These are phyloP conservation scores for Buathra laborator DNA, from an alignment of 2,888 invertebrate species.

Conservation along the genomic window DNA sequence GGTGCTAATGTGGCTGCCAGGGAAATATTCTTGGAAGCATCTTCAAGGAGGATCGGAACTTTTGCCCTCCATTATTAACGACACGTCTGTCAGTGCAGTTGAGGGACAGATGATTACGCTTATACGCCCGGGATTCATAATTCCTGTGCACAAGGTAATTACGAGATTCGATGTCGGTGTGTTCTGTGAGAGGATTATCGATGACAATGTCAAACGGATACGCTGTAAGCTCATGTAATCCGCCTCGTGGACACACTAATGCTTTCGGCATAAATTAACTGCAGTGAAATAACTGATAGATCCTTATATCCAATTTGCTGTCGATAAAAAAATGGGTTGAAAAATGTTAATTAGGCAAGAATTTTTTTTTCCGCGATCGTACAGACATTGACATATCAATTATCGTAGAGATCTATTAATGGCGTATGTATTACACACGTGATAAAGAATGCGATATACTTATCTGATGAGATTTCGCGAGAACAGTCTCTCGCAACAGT, in stretches of 20 bases:
- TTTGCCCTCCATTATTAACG: constrained; percentile 50
- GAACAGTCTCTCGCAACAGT: background rate
- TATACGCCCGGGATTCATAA: constrained; percentile 71
- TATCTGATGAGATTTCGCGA: background rate
- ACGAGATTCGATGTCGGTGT: background rate
- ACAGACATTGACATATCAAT: background rate
- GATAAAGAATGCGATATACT: background rate
- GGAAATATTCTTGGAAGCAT: constrained; percentile 72
- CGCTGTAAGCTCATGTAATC: too few species aligned
- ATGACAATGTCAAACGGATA: background rate
- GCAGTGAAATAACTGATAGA: too few species aligned
- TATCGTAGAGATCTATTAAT: too few species aligned
- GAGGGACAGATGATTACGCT: constrained; percentile 69
- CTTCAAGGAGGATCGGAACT: constrained; percentile 68
- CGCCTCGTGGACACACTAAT: too few species aligned
- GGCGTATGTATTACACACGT: too few species aligned
- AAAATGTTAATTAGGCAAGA: too few species aligned
- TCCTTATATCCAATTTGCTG: too few species aligned
- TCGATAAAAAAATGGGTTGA: too few species aligned
- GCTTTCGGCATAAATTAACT: too few species aligned
- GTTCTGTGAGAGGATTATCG: background rate
- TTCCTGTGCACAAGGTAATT: constrained; percentile 73
- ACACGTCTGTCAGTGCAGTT: constrained; percentile 59
- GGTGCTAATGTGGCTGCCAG: constrained; percentile 73
- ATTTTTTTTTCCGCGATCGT: background rate